A percentile compares a stretch with the other conserved stretches of the same genome.
phyloP scores from a whole-genome alignment of 2,113 vertebrate species.

The Vidua chalybeata region DNA sequence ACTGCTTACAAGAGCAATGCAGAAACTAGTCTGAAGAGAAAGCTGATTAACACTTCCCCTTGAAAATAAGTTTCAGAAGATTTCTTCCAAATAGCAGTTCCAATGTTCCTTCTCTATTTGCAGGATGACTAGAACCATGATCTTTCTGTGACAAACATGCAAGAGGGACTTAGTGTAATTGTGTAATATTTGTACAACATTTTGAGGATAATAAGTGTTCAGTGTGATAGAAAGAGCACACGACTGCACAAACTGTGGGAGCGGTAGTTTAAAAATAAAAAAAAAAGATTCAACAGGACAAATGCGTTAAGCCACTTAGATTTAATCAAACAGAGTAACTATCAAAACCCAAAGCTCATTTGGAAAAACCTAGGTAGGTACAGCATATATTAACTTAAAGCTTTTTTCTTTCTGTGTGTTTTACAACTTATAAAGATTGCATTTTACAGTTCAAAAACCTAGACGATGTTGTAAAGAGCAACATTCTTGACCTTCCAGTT shows the following conservation, averaged over 20 bases:
- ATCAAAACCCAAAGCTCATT: neutral
- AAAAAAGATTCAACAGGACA: neutral
- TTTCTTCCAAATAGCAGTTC: neutral
- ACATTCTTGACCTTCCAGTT: neutral
- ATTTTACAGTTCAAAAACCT: neutral
- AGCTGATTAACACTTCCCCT: neutral
- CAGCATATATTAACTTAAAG: neutral
- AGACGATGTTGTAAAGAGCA: neutral
- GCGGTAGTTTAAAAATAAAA: neutral
- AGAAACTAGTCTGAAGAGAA: neutral
- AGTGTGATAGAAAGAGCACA: neutral
- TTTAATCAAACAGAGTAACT: neutral
- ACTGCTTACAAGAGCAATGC: neutral
- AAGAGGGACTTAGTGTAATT: neutral
- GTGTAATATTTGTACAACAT: neutral
- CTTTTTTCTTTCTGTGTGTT: neutral
- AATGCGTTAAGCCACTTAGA: neutral
- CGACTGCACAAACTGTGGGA: neutral
- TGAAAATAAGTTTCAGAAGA: neutral
- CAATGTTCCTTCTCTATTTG: neutral
- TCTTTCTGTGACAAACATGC: neutral
- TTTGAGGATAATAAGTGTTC: neutral
- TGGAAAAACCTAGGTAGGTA: neutral
- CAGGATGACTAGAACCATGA: neutral
- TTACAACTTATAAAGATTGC: neutral